Base-by-base conservation (phyloP, 2,888 invertebrate genomes). In the Quadroppia sp. region DNA sequence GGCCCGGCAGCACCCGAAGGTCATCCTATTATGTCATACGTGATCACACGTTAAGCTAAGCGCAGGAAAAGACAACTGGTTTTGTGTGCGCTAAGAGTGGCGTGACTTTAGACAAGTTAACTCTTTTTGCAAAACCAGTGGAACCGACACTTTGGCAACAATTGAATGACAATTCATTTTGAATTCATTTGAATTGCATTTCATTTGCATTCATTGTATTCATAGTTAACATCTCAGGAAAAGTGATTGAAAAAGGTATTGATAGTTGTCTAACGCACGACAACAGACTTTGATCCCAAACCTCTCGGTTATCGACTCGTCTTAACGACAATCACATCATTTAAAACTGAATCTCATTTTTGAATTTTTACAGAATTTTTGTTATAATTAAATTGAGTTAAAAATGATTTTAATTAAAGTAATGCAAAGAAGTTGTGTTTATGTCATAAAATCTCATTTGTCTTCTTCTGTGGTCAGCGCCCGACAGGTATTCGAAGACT, bases 331-430 rank as follows among this genome's bases (percentile, higher is more conserved):
- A n/a, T n/a, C n/a, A n/a, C n/a, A n/a, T n/a, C n/a, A n/a, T n/a
- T n/a, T n/a, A n/a, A n/a, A n/a, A n/a, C n/a, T n/a, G n/a, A n/a
- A n/a, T n/a, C n/a, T n/a, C n/a, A n/a, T n/a, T n/a, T n/a, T n/a
- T n/a, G n/a, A n/a, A n/a, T n/a, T n/a, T n/a, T n/a, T n/a, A n/a
- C n/a, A n/a, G n/a, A n/a, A n/a, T n/a, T n/a, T n/a, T n/a, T n/a
- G n/a, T n/a, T n/a, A n/a, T n/a, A 50, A 20, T 17, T 15, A 36
- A 36, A 4, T 4, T 11, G 32, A 17, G 17, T 3, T 17, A 15
- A 67, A 67, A 67, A 67, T 67, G 67, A 42, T 67, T 25, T 40
- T 40, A 42, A 36, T 67, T 42, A 67, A 67, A 67, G 67, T 67
- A 9, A 20, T 67, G 20, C 67, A 67, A 42, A 67, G 25, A 32